Evolutionary conservation across 2,888 invertebrate genomes (phyloP), one percentile per base, ranked within the genome.

Genomic region (Diaprepes abbreviatus): DNA sequence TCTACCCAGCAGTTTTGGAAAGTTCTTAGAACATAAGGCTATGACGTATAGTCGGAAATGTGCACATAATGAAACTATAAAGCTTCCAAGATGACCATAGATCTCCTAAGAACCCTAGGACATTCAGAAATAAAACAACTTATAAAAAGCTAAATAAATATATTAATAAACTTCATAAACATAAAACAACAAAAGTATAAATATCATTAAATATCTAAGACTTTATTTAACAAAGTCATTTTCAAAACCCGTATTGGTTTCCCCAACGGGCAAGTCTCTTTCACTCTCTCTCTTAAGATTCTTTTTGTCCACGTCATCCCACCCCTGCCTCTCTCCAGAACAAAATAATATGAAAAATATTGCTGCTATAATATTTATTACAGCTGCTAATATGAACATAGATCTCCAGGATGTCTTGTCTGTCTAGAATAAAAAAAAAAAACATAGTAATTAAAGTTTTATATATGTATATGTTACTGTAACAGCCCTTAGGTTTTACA

Each of bases 351-450:
- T 78, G 80, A 91, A 94, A 75, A 91, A 85, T 4, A 90, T 81
- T 78, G 91, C 91, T 21, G 91, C 89, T 43, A 89, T 80, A 67
- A 91, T 86, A 78, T 92, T 93, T 45, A 93, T 85, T 12, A 85
- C 88, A 1, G 92, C 88, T 0, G 93, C 89, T 21, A 92, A 86
- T 79, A 91, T 90, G 84, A 94, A 94, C 24, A 93, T 90, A 69
- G 87, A 87, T 40, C 89, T 87, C 94, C 94, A 94, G 12, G 57
- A 36, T 10, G 16, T 33, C 48, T 63, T 74, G 55, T 74, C 62
- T 4, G 63, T 59, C 73, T 74, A 36, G 52, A 72, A 72, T n/a
- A 7, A 36, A 36, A 35, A 36, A 55, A 36, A 9, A 52, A 48
- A 48, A 16, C 5, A n/a, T n/a, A n/a, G n/a, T n/a, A n/a, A n/a